Percentiles rank a stretch among this genome's conserved stretches.
Evolutionary conservation across 1,140 invertebrate species (phyloP).

Genomic region (Geopemphigus sp.): DNA sequence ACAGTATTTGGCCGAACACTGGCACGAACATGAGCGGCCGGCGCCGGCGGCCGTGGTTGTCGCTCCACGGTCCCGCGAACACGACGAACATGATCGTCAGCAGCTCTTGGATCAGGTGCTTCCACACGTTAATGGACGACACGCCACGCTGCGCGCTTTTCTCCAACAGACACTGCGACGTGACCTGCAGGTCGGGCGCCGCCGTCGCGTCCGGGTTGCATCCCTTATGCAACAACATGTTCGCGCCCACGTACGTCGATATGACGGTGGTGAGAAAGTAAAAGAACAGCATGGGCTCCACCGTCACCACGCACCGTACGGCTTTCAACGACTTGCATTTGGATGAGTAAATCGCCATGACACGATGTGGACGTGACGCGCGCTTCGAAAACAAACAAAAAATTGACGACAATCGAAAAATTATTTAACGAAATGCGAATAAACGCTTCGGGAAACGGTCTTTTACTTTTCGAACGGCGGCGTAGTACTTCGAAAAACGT

Average conservation of each 20-base stretch:
- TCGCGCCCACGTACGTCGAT: not conserved
- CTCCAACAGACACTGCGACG: constrained; percentile 17
- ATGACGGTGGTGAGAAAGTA: not conserved
- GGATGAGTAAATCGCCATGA: not conserved
- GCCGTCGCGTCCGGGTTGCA: constrained; percentile 15
- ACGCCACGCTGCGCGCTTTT: constrained; percentile 21
- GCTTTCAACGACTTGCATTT: not conserved
- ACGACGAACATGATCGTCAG: constrained; percentile 42
- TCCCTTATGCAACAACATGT: constrained; percentile 30
- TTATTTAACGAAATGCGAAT: too few species aligned
- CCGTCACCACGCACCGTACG: not conserved
- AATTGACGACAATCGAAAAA: too few species aligned
- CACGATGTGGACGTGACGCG: not conserved
- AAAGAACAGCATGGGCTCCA: constrained; percentile 35
- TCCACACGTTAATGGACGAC: constrained; percentile 29
- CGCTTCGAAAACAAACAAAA: not conserved
- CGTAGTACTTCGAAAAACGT: too few species aligned
- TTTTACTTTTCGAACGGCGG: too few species aligned
- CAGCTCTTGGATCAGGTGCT: constrained; percentile 9
- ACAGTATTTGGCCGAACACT: constrained; percentile 51
- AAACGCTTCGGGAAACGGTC: too few species aligned
- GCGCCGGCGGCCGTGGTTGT: constrained; percentile 53
- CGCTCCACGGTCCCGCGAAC: constrained; percentile 54
- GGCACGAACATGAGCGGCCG: constrained; percentile 58
- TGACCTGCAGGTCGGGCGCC: constrained; percentile 4